Base-by-base conservation (phyloP, 2,888 invertebrate species). In the Cactoblastis cactorum region DNA sequence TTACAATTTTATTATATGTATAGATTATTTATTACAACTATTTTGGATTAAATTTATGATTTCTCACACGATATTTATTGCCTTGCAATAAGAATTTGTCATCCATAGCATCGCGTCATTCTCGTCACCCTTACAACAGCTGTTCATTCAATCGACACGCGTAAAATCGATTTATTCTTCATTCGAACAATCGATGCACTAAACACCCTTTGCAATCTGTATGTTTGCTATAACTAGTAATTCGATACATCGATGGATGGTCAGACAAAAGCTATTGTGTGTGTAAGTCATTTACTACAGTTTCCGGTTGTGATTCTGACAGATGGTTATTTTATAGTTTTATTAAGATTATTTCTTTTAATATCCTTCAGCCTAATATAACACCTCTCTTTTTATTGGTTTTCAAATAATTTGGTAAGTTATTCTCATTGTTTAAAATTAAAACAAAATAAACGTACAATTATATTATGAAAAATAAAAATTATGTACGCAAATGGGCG, bases 211-310 rank as follows among this genome's bases (percentile, higher is more conserved):
- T 15, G 15, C 43, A 28, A 32, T 43, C 15, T 24, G 24, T 22
- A 43, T 43, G 43, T 43, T 43, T 32, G 28, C 43, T 24, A 28
- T 41, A 22, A 14, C 41, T 24, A 24, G 41, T 43, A 28, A 43
- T 43, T 43, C 43, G 43, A 43, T 43, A 43, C 43, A 15, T 32
- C 28, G 17, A 41, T 41, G 15, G 22, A 19, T 38, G 38, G 28
- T 14, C 11, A 5, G 24, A 43, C 43, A 43, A 43, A 43, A 43
- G 43, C 15, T 43, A 28, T 43, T 43, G 43, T 43, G 17, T 9
- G 28, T 43, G 32, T 43, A 28, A 24, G 22, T 24, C 15, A 28
- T 15, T 35, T 9, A 33, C 9, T 17, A 14, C 24, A 12, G 28
- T 28, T 43, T 14, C 17, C 11, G 28, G 28, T 24, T 28, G 28